Base-by-base conservation (phyloP, 1,140 invertebrate species). In the Harpegnathos saltator region DNA sequence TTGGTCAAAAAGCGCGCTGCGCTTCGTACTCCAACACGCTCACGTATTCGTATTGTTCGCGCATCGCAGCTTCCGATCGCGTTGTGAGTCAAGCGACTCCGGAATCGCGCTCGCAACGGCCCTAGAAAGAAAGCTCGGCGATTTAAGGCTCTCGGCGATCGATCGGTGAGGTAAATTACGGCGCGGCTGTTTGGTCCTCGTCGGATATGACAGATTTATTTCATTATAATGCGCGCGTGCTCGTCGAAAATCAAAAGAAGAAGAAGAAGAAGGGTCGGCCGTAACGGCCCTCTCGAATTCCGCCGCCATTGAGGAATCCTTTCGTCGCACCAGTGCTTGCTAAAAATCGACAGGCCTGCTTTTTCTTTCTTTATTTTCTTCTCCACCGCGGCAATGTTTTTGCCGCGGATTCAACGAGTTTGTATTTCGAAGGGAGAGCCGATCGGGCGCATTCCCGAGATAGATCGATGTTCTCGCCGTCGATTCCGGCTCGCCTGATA, bases 1-100 rank as follows among this genome's bases (percentile, higher is more conserved):
- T 88, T 88, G 84, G 86, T 88, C 86, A 48, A 75, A 69, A n/a
- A n/a, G n/a, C 22, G n/a, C 3, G 19, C 33, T 33, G 17, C n/a
- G n/a, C 24, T 50, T 63, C 26, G 4, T 72, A n/a, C n/a, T n/a
- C n/a, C 14, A 69, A 78, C 7, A 33, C 29, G 29, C 5, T 5
- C 5, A 3, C 29, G 5, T 33, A 5, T 33, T 33, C 29, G 29
- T 33, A 33, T 33, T 5, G 29, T 33, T 33, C n/a, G 29, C 29
- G 29, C 29, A 1, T 33, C 1, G 29, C n/a, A n/a, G 29, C 61
- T 82, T n/a, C 19, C 12, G 52, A 50, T 81, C 19, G 9, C 12
- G 29, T 33, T 33, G 54, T 33, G 14, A 82, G 11, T 82, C 17
- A 38, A 52, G 19, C 29, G 38, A 48, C 1, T 14, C 0, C 50